A percentile compares a stretch with the other conserved stretches of the same genome.
Conservation (phyloP, 2,113 vertebrate species). For the Colaptes auratus region DNA sequence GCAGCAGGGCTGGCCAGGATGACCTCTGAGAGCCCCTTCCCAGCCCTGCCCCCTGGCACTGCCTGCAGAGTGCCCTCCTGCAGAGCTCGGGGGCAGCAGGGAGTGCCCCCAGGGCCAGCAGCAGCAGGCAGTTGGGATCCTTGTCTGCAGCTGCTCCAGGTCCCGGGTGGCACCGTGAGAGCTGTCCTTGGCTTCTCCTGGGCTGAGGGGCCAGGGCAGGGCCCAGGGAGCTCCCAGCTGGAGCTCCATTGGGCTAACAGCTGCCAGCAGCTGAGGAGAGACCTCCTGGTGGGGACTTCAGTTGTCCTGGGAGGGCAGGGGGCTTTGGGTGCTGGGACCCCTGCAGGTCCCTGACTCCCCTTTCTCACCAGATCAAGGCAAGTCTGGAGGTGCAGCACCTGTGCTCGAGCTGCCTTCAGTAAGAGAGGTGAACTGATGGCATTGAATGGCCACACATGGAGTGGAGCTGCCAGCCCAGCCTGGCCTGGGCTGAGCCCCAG, state of each 20-base stretch:
- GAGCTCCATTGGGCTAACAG: background rate
- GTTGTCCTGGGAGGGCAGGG: background rate
- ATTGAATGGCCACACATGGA: too few relatives aligned
- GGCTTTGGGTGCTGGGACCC: background rate
- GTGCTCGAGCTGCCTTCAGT: background rate
- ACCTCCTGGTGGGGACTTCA: background rate
- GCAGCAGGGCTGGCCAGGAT: too few relatives aligned
- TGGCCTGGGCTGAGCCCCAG: too few relatives aligned
- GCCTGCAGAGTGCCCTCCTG: background rate
- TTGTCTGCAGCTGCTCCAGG: background rate
- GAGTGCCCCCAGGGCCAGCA: background rate
- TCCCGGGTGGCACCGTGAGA: background rate
- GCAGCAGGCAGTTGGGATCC: background rate
- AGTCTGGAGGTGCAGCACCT: background rate
- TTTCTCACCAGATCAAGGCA: background rate
- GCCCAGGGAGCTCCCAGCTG: background rate
- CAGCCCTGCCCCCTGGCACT: too few relatives aligned
- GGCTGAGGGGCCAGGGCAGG: background rate
- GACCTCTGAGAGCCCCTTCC: too few relatives aligned
- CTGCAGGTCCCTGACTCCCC: rapidly evolving
- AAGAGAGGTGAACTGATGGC: background rate
- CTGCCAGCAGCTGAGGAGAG: background rate
- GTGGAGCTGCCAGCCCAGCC: too few relatives aligned
- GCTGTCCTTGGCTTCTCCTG: background rate
- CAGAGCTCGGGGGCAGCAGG: background rate